Base-by-base conservation (phyloP, 1,140 invertebrate genomes). In the Gonatopus flavifemur region DNA sequence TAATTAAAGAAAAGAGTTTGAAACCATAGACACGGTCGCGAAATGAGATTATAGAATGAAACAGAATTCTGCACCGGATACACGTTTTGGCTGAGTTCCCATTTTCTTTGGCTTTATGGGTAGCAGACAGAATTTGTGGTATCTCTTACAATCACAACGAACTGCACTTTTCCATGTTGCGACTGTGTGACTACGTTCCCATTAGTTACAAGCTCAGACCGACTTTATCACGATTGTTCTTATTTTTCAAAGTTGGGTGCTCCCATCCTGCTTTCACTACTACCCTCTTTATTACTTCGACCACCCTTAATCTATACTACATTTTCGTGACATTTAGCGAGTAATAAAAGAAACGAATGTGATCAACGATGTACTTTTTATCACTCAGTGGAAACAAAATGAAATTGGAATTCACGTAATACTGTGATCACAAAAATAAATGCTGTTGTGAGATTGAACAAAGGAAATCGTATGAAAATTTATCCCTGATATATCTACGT, bases 51-150 rank as follows among this genome's bases (percentile, higher is more conserved):
- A n/a, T n/a, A n/a, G n/a, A n/a, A n/a, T n/a, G n/a, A n/a, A n/a
- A n/a, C n/a, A n/a, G n/a, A n/a, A n/a, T n/a, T n/a, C n/a, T n/a
- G n/a, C n/a, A n/a, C n/a, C n/a, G n/a, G n/a, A n/a, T n/a, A n/a
- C n/a, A n/a, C n/a, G 55, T 63, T 63, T 63, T 62, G 61, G 59
- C 55, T 49, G 18, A 15, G 55, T 35, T 62, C 61, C 55, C 48
- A 49, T 62, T 63, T n/a, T 59, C 48, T 58, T 37, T 56, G 43
- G 55, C 31, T 63, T 63, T 63, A 63, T 62, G 50, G 61, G 52
- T 39, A 56, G 35, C 31, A 43, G 40, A 13, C 46, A 53, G 60
- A 63, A 63, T 63, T 63, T 63, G 61, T 51, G 61, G 60, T 35
- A 42, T 52, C 38, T 47, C 56, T 43, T 59, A 50, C 25, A 46